Conservation (phyloP, 2,797 vertebrate genomes). For the Jordanella pulchra region DNA sequence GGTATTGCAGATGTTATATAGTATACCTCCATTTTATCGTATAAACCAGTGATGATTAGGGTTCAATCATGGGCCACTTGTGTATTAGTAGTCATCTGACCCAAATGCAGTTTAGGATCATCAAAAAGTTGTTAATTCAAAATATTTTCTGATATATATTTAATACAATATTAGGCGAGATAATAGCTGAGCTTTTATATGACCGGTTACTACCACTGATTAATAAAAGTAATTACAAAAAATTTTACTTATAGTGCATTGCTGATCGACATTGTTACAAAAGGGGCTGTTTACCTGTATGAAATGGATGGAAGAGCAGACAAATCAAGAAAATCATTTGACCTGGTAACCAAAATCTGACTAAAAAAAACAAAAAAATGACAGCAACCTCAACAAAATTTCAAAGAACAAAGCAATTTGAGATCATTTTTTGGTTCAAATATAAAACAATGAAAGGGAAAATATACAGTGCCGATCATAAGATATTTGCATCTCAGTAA, state of each 20-base stretch:
- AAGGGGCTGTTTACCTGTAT: too few relatives aligned
- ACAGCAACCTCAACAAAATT: not conserved
- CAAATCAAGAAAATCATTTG: too few relatives aligned
- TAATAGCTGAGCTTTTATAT: too few relatives aligned
- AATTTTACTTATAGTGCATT: too few relatives aligned
- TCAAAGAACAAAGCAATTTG: not conserved
- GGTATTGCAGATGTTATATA: not conserved
- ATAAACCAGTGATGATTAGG: not conserved
- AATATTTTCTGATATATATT: too few relatives aligned
- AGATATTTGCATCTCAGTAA: not conserved
- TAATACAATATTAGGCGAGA: too few relatives aligned
- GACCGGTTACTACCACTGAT: too few relatives aligned
- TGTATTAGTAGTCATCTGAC: not conserved
- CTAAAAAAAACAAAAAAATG: not conserved
- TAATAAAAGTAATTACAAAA: too few relatives aligned
- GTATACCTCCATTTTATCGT: not conserved
- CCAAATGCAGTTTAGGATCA: not conserved
- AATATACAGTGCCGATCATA: not conserved
- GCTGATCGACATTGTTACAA: too few relatives aligned
- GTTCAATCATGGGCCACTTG: not conserved
- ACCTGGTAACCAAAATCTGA: not conserved
- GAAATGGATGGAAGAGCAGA: too few relatives aligned
- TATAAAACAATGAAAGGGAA: not conserved
- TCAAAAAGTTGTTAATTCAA: too few relatives aligned
- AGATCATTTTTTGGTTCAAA: not conserved